Conservation (phyloP, 2,113 vertebrate species). For the Crotalus viridis region DNA sequence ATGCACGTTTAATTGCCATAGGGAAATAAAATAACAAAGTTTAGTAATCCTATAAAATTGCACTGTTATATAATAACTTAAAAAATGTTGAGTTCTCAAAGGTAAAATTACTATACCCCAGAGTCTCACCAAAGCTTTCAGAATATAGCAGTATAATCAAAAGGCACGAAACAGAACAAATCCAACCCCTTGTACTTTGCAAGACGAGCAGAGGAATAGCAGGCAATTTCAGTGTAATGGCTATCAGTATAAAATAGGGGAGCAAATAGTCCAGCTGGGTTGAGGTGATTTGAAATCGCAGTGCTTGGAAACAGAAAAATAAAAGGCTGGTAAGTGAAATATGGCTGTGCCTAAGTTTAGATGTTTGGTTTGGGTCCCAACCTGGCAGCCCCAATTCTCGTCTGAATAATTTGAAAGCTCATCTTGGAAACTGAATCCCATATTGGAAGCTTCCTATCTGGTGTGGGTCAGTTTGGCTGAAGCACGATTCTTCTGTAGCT, state of each 20-base stretch:
- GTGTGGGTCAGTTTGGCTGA: neutral
- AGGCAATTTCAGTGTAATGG: slow-evolving; percentile 50
- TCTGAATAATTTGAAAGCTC: fast-evolving
- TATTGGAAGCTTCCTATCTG: neutral
- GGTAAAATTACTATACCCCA: slow-evolving; percentile 71
- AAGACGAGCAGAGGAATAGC: slow-evolving; percentile 48
- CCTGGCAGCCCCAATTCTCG: slow-evolving; percentile 33
- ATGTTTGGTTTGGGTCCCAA: slow-evolving; percentile 27
- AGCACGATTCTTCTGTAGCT: neutral
- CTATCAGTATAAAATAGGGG: slow-evolving; percentile 45
- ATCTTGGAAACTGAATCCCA: neutral
- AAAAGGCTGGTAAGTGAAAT: neutral
- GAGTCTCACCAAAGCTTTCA: slow-evolving; percentile 66
- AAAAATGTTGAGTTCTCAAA: slow-evolving; percentile 69
- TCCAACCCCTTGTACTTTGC: slow-evolving; percentile 54
- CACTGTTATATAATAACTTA: slow-evolving; percentile 70
- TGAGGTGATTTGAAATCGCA: slow-evolving; percentile 44
- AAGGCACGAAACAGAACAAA: slow-evolving; percentile 49
- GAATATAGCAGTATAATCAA: slow-evolving; percentile 70
- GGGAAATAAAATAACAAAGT: slow-evolving; percentile 75
- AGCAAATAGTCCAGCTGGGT: slow-evolving; percentile 52
- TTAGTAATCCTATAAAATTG: slow-evolving; percentile 74
- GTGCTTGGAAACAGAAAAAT: slow-evolving; percentile 32
- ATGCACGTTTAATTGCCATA: slow-evolving; percentile 73
- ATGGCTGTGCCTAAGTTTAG: neutral